Evolutionary conservation across 2,888 invertebrate genomes (phyloP).

Genomic region (Furcula furcula): DNA sequence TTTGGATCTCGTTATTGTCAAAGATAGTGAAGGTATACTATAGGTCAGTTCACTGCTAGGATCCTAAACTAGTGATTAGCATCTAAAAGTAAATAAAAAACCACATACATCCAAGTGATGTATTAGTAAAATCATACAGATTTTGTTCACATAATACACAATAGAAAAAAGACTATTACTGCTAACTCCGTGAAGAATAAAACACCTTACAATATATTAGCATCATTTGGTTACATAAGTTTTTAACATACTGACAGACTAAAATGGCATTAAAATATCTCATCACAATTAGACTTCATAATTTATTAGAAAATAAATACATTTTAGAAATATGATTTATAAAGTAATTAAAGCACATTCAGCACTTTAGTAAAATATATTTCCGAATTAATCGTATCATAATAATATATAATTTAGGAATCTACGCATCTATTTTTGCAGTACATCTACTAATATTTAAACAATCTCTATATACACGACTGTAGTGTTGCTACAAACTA

Average conservation of each 20-base stretch:
- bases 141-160: conserved; percentile 72
- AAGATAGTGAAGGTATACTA: too few relatives aligned
- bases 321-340: conserved; percentile 21
- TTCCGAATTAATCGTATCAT: too few relatives aligned
- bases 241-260: conserved; percentile 71
- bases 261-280: conserved; percentile 77
- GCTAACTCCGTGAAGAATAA: conserved; percentile 68
- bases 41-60: too few relatives aligned
- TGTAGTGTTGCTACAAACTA: conserved; percentile 33
- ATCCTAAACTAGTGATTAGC: too few relatives aligned
- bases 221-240: conserved; percentile 79
- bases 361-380: conserved; percentile 30
- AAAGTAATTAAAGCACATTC: conserved; percentile 24
- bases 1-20: too few relatives aligned
- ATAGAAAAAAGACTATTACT: conserved; percentile 71
- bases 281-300: conserved; percentile 69
- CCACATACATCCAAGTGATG: conserved; percentile 69
- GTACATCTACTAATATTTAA: conserved; percentile 39
- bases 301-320: conserved; percentile 61
- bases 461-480: conserved; percentile 49
- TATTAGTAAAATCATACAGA: conserved; percentile 76
- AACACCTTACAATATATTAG: conserved; percentile 73
- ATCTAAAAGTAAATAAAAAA: conserved; percentile 28
- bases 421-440: conserved; percentile 26
- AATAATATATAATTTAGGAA: conserved; percentile 40